phyloP scores from a whole-genome alignment of 2,888 invertebrate species.

The Netelia virgata region DNA sequence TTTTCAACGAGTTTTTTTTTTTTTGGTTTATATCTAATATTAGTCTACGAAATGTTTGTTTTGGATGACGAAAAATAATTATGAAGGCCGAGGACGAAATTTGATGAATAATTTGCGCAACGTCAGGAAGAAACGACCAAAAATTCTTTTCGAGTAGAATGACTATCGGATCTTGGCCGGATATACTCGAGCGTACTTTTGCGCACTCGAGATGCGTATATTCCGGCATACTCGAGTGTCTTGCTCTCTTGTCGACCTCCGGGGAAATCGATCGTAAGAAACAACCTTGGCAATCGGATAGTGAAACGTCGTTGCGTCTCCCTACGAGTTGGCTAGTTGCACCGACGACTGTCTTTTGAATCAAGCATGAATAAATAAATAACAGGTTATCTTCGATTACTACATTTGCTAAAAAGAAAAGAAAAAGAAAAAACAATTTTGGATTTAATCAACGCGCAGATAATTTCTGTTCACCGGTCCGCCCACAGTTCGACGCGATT shows the following conservation, averaged over 20 bases:
- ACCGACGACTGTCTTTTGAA: neutral
- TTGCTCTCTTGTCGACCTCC: slow-evolving; percentile 25
- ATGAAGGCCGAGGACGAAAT: neutral
- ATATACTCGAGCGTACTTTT: neutral
- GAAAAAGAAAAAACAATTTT: too few species aligned
- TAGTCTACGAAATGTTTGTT: too few species aligned
- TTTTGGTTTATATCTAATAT: too few species aligned
- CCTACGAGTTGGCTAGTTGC: neutral
- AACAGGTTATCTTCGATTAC: too few species aligned
- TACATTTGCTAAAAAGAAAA: too few species aligned
- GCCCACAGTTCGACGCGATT: neutral
- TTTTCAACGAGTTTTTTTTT: too few species aligned
- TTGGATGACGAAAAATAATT: too few species aligned
- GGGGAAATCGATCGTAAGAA: slow-evolving; percentile 11
- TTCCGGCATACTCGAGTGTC: slow-evolving; percentile 7
- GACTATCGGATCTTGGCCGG: neutral
- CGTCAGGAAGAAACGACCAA: neutral
- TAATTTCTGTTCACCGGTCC: neutral
- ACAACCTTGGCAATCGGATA: slow-evolving; percentile 29
- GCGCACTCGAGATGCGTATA: neutral
- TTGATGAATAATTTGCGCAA: neutral
- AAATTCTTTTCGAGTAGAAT: neutral
- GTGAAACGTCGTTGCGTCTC: slow-evolving; percentile 6
- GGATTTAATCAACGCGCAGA: neutral
- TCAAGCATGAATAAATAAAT: neutral